Conservation (phyloP, 2,797 vertebrate genomes). For the Helicolenus hilgendorfi region DNA sequence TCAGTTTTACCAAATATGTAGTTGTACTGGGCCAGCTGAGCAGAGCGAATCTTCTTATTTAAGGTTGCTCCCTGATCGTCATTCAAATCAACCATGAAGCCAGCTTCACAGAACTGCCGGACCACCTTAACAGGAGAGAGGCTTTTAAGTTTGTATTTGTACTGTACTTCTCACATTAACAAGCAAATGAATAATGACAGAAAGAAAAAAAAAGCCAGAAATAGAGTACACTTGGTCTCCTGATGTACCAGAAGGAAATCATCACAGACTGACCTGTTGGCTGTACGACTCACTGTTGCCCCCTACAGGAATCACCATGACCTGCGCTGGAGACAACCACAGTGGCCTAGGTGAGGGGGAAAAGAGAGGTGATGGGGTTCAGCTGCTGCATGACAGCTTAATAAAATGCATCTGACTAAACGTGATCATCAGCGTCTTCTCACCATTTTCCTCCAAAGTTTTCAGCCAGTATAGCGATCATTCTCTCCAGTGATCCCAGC, state of each 20-base stretch:
- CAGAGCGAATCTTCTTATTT: slow-evolving; percentile 93
- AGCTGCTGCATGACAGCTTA: not conserved
- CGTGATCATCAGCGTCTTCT: slow-evolving; percentile 22
- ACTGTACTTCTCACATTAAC: not conserved
- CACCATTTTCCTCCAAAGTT: slow-evolving; percentile 95
- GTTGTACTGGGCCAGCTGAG: slow-evolving; percentile 95
- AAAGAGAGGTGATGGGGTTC: not conserved
- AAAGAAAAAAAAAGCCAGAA: not conserved
- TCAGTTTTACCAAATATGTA: slow-evolving; percentile 94
- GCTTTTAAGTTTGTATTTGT: slow-evolving; percentile 25
- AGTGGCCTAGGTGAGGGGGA: slow-evolving; percentile 90
- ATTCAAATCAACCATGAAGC: slow-evolving; percentile 91
- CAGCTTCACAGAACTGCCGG: slow-evolving; percentile 84
- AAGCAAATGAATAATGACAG: slow-evolving; percentile 27
- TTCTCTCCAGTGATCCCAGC: slow-evolving; percentile 95
- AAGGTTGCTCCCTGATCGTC: slow-evolving; percentile 89
- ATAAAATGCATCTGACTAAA: not conserved
- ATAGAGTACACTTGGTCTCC: not conserved
- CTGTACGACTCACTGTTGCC: slow-evolving; percentile 89
- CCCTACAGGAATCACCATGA: slow-evolving; percentile 93
- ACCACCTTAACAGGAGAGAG: slow-evolving; percentile 88
- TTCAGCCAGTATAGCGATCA: slow-evolving; percentile 95
- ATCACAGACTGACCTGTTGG: slow-evolving; percentile 88
- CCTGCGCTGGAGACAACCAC: slow-evolving; percentile 95
- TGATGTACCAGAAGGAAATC: not conserved